Percentiles rank a stretch among this genome's conserved stretches.
phyloP scores from a whole-genome alignment of 1,140 invertebrate genomes.

The Augochlora pura region DNA sequence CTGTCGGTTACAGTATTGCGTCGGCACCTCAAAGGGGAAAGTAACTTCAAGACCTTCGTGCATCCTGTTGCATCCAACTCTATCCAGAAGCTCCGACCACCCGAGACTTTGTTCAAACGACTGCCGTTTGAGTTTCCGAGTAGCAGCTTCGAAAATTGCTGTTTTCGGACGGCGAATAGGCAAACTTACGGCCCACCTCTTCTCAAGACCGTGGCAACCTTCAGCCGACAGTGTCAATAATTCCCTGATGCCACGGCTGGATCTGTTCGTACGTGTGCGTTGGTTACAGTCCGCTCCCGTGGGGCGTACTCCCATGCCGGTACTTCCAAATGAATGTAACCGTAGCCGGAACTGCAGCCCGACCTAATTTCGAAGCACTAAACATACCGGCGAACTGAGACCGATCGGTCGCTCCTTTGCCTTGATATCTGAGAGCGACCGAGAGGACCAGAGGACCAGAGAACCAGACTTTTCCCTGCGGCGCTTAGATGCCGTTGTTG shows the following conservation, averaged over 20 bases:
- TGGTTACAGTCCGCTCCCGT: too few relatives aligned
- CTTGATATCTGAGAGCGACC: neutral
- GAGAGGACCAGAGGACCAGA: neutral
- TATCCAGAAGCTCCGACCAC: neutral
- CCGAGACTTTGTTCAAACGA: slow-evolving; percentile 21
- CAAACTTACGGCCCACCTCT: neutral
- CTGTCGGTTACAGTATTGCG: neutral
- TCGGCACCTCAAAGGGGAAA: slow-evolving; percentile 2
- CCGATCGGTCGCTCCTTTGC: neutral
- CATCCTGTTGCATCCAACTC: slow-evolving; percentile 21
- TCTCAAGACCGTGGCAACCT: neutral
- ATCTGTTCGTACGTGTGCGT: neutral
- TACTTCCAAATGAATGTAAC: too few relatives aligned
- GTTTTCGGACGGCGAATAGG: neutral
- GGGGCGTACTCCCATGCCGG: too few relatives aligned
- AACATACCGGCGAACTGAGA: neutral
- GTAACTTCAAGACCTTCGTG: neutral
- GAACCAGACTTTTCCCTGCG: neutral
- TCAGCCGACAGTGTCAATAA: neutral
- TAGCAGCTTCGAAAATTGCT: neutral
- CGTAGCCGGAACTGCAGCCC: neutral
- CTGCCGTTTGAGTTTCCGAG: slow-evolving; percentile 9
- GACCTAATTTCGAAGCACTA: neutral
- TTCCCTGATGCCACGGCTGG: neutral
- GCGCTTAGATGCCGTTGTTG: too few relatives aligned